Conservation (phyloP, 2,113 vertebrate genomes). For the Laticauda colubrina region DNA sequence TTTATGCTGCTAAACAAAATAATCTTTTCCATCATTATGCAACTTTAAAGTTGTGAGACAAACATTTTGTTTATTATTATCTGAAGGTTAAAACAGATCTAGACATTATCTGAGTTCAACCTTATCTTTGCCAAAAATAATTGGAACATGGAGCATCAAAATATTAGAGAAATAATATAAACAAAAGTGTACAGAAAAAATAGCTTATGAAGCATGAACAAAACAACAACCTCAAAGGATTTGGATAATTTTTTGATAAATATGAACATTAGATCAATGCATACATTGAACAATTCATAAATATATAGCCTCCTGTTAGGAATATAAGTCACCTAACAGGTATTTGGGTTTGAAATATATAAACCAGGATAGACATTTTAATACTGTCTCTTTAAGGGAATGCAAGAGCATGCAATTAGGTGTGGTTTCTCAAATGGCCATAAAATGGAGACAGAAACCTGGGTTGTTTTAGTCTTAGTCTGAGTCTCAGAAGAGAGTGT, state of each 20-base stretch:
- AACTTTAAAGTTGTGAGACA: background rate
- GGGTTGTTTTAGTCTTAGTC: too few species aligned
- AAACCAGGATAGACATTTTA: too few species aligned
- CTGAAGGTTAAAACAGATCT: background rate
- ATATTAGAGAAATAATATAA: background rate
- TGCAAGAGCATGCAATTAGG: too few species aligned
- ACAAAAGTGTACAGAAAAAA: background rate
- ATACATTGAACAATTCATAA: background rate
- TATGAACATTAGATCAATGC: background rate
- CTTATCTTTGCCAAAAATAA: background rate
- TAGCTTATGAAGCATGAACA: background rate
- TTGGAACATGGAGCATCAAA: background rate
- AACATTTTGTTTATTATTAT: constrained; percentile 3
- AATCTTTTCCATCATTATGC: background rate
- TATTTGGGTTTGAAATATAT: too few species aligned
- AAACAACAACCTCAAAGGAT: background rate
- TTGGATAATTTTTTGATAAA: background rate
- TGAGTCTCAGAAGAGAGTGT: too few species aligned
- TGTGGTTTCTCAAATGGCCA: too few species aligned
- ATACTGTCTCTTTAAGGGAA: too few species aligned
- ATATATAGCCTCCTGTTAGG: background rate
- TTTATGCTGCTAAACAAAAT: constrained; percentile 3
- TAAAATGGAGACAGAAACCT: too few species aligned
- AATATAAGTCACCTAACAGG: too few species aligned
- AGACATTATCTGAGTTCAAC: background rate